Percentiles rank a stretch among this genome's conserved stretches.
Conservation (phyloP, 2,797 vertebrate species). For the Zalophus californianus region DNA sequence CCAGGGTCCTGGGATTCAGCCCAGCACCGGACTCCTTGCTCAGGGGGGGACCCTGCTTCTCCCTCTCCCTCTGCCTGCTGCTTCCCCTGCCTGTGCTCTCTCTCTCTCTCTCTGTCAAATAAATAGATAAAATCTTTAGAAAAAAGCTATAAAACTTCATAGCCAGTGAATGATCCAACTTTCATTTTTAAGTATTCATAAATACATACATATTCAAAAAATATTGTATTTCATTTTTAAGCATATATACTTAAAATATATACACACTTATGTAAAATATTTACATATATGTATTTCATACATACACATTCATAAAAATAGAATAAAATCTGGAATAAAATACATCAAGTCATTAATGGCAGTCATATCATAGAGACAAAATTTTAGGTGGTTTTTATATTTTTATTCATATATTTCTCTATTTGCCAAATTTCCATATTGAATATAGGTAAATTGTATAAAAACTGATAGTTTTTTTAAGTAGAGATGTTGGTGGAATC, state of each 20-base stretch:
- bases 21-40: too few relatives aligned
- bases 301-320: background rate
- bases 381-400: constrained; percentile 2
- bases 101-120: too few relatives aligned
- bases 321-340: background rate
- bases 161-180: background rate
- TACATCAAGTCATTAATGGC: background rate
- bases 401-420: background rate
- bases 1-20: too few relatives aligned
- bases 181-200: background rate
- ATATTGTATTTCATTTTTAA: background rate
- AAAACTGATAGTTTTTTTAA: background rate
- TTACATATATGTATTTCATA: background rate
- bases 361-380: background rate
- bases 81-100: too few relatives aligned
- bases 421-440: background rate
- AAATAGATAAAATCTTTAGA: too few relatives aligned
- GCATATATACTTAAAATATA: background rate
- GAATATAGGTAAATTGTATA: background rate
- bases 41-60: too few relatives aligned
- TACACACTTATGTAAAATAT: background rate
- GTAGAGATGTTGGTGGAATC: background rate
- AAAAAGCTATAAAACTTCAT: background rate
- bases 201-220: background rate
- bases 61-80: too few relatives aligned